phyloP scores from a whole-genome alignment of 2,797 vertebrate genomes.

The Phrynocephalus forsythii region DNA sequence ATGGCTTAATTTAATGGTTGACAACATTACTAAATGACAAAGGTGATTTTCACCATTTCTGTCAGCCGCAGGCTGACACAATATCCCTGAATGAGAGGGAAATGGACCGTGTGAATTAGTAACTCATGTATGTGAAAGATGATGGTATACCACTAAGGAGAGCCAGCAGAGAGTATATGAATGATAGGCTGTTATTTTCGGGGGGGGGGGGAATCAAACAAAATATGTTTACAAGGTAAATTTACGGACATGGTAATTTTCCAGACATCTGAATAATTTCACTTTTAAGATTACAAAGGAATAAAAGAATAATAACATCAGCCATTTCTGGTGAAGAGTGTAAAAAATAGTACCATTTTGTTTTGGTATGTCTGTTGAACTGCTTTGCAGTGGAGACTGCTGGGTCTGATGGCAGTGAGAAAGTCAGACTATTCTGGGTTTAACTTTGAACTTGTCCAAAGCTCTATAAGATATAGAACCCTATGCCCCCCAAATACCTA shows the following conservation, averaged over 20 bases:
- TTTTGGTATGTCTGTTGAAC: constrained; percentile 19
- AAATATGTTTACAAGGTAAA: constrained; percentile 19
- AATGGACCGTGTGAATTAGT: neutral
- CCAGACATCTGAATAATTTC: neutral
- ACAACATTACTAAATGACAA: neutral
- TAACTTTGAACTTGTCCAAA: too few species aligned
- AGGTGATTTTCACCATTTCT: neutral
- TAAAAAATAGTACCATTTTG: neutral
- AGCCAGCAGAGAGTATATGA: constrained; percentile 22
- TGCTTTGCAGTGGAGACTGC: neutral
- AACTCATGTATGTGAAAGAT: constrained; percentile 26
- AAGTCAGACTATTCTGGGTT: too few species aligned
- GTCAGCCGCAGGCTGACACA: neutral
- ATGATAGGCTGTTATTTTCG: constrained; percentile 4
- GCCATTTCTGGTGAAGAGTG: constrained; percentile 19
- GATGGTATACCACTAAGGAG: neutral
- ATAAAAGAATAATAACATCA: neutral
- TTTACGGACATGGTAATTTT: constrained; percentile 11
- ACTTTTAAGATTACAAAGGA: neutral
- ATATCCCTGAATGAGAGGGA: neutral
- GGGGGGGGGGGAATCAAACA: neutral
- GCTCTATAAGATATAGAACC: too few species aligned
- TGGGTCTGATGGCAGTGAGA: too few species aligned
- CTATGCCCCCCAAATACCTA: too few species aligned
- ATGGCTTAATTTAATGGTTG: neutral